phyloP scores from a whole-genome alignment of 2,797 vertebrate genomes.

The Syncerus caffer region DNA sequence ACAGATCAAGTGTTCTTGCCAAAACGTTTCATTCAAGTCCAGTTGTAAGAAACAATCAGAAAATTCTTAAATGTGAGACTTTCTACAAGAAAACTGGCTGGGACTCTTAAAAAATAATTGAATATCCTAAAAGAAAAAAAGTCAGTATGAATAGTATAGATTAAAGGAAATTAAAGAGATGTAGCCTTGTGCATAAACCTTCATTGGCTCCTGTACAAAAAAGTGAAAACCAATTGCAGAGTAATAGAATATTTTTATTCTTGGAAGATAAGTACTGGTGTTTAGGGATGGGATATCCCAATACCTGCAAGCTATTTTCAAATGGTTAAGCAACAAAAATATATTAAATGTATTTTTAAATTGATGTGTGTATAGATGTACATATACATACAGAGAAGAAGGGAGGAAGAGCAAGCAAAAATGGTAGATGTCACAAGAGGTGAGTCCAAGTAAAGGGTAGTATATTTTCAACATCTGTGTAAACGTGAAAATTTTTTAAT shows the following conservation, averaged over 20 bases:
- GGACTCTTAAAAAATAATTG: not conserved
- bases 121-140: not conserved
- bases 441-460: not conserved
- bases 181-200: not conserved
- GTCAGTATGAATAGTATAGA: not conserved
- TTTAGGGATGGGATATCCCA: not conserved
- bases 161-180: not conserved
- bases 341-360: not conserved
- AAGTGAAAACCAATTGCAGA: not conserved
- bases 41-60: not conserved
- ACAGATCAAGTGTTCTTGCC: not conserved
- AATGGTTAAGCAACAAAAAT: not conserved
- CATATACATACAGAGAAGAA: not conserved
- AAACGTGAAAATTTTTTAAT: not conserved
- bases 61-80: not conserved
- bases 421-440: not conserved
- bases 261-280: not conserved
- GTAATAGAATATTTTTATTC: not conserved
- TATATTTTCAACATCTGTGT: not conserved
- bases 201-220: not conserved
- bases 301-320: not conserved
- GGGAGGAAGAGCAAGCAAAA: not conserved
- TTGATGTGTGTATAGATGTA: not conserved
- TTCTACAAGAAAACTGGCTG: not conserved
- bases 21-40: not conserved